These are phyloP conservation scores for Chlorocebus sabaeus DNA, from an alignment of 2,113 vertebrate genomes.

Conservation along the genomic window DNA sequence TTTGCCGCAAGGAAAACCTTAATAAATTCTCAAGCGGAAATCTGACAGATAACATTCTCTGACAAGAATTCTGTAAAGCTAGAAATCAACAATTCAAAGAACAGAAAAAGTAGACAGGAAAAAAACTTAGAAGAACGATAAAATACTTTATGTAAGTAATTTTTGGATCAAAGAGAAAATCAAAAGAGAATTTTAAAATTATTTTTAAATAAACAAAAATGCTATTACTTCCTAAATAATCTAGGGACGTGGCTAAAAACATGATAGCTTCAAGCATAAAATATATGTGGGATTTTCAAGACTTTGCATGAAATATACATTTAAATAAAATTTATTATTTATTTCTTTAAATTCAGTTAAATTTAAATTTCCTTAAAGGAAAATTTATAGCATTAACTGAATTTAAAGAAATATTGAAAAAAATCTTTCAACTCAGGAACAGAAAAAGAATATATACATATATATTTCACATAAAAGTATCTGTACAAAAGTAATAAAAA, in stretches of 20 bases:
- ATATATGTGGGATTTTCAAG: too few species aligned
- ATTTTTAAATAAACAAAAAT: neutral
- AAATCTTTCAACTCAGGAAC: neutral
- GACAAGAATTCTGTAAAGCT: neutral
- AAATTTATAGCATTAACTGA: neutral
- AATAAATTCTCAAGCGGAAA: neutral
- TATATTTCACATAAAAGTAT: neutral
- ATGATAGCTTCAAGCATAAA: neutral
- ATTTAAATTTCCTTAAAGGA: too few species aligned
- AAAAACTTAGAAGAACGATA: neutral
- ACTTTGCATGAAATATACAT: too few species aligned
- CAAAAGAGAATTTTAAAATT: neutral
- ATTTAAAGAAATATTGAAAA: slow-evolving; percentile 27
- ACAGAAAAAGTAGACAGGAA: neutral
- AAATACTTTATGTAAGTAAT: slow-evolving; percentile 7
- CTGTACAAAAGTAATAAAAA: neutral
- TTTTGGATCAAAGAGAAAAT: neutral
- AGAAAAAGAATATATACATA: neutral
- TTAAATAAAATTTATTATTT: too few species aligned
- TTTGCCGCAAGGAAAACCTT: neutral
- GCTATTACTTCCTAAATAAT: neutral
- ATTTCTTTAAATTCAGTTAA: too few species aligned
- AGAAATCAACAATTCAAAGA: slow-evolving; percentile 16
- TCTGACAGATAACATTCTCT: neutral
- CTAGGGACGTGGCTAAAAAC: neutral